Evolutionary conservation across 1,140 invertebrate genomes (phyloP).

Genomic region (Eumaeus atala): DNA sequence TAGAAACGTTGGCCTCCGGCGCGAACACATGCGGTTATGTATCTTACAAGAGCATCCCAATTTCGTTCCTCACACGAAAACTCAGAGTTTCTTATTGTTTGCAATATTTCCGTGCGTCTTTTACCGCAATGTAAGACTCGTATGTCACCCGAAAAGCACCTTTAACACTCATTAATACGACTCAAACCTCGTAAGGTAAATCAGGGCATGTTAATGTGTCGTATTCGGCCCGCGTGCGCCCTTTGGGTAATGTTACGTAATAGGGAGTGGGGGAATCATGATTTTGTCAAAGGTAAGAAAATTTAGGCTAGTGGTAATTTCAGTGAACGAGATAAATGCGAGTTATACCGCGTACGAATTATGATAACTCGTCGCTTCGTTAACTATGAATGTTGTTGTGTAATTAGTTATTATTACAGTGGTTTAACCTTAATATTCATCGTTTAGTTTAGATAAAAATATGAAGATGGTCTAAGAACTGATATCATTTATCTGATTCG

Average conservation of each 20-base stretch:
- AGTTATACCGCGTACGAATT: conserved; percentile 39
- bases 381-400: neutral
- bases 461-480: too few relatives aligned
- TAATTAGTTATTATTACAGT: too few relatives aligned
- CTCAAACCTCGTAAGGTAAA: conserved; percentile 21
- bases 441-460: too few relatives aligned
- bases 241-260: conserved; percentile 71
- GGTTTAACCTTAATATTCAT: too few relatives aligned
- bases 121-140: conserved; percentile 18
- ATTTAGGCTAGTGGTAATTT: conserved; percentile 68
- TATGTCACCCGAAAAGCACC: conserved; percentile 37
- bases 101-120: conserved; percentile 17
- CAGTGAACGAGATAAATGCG: conserved; percentile 42
- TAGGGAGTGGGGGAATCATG: conserved; percentile 56
- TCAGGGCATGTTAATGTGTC: conserved; percentile 14
- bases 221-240: conserved; percentile 59
- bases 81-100: neutral
- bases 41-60: neutral
- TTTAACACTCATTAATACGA: conserved; percentile 49
- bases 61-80: neutral
- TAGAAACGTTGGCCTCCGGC: neutral
- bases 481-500: too few relatives aligned
- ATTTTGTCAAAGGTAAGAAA: conserved; percentile 73
- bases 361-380: conserved; percentile 12
- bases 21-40: conserved; percentile 32